Conservation (phyloP, 2,113 vertebrate species). For the Stegostoma tigrinum region DNA sequence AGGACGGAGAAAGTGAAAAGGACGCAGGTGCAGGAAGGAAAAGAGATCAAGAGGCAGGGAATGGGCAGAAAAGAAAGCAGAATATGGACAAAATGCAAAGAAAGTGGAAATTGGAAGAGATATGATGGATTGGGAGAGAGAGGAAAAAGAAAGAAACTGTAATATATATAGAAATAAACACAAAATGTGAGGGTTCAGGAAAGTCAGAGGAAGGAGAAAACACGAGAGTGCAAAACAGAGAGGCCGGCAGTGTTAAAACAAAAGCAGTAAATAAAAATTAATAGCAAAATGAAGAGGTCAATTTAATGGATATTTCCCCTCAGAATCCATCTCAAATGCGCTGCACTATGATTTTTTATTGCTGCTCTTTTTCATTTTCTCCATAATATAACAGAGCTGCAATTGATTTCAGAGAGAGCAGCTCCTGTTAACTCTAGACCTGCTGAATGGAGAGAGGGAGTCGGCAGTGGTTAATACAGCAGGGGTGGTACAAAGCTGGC, state of each 20-base stretch:
- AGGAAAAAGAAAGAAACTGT: neutral
- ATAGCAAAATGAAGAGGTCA: conserved; percentile 16
- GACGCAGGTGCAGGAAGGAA: neutral
- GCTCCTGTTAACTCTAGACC: neutral
- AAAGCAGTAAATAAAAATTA: conserved; percentile 29
- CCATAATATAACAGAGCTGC: neutral
- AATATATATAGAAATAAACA: neutral
- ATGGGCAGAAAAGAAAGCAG: neutral
- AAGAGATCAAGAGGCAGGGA: neutral
- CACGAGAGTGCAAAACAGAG: neutral
- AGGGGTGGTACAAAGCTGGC: neutral
- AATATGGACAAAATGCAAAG: neutral
- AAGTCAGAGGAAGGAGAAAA: neutral
- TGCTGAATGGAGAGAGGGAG: too few relatives aligned
- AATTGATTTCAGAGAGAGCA: neutral
- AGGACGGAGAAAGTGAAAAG: neutral
- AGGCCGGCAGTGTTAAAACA: neutral
- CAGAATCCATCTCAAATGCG: conserved; percentile 18
- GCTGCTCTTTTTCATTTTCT: neutral
- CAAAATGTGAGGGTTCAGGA: neutral
- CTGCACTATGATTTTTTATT: neutral
- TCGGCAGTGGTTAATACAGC: neutral
- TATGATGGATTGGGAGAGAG: neutral
- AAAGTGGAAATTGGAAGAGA: neutral
- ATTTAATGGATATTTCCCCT: conserved; percentile 25